These are phyloP conservation scores for Halcyon senegalensis DNA, from an alignment of 2,113 vertebrate genomes.

Conservation along the genomic window DNA sequence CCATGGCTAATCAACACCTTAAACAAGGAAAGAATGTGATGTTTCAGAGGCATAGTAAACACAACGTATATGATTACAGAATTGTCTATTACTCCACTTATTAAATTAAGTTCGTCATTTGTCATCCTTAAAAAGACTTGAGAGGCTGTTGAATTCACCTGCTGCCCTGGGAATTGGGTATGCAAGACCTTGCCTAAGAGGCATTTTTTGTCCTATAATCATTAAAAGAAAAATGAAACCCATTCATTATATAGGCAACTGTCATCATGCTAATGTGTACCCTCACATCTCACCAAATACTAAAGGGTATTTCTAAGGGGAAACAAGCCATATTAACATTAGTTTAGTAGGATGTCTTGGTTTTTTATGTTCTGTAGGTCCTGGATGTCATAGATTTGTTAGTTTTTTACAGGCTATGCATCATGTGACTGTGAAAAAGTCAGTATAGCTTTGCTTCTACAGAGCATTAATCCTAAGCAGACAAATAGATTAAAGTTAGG, in stretches of 20 bases:
- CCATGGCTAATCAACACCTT: background rate
- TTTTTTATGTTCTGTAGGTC: background rate
- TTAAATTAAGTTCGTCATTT: background rate
- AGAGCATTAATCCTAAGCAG: background rate
- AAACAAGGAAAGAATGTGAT: background rate
- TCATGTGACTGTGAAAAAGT: background rate
- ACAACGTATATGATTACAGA: background rate
- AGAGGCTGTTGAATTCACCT: background rate
- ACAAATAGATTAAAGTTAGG: background rate
- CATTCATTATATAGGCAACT: background rate
- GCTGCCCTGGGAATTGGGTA: background rate
- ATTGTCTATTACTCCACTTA: background rate
- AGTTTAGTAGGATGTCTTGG: background rate
- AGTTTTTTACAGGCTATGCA: background rate
- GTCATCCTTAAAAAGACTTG: background rate
- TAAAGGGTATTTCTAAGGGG: background rate
- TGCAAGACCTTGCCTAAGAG: background rate
- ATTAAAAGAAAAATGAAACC: background rate
- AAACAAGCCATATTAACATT: background rate
- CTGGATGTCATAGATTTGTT: background rate
- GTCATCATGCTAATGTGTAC: background rate
- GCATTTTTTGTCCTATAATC: background rate
- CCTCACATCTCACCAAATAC: background rate
- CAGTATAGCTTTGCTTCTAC: background rate
- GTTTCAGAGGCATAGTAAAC: background rate